phyloP scores from a whole-genome alignment of 2,888 invertebrate genomes.

The Oegoconia quadripuncta region DNA sequence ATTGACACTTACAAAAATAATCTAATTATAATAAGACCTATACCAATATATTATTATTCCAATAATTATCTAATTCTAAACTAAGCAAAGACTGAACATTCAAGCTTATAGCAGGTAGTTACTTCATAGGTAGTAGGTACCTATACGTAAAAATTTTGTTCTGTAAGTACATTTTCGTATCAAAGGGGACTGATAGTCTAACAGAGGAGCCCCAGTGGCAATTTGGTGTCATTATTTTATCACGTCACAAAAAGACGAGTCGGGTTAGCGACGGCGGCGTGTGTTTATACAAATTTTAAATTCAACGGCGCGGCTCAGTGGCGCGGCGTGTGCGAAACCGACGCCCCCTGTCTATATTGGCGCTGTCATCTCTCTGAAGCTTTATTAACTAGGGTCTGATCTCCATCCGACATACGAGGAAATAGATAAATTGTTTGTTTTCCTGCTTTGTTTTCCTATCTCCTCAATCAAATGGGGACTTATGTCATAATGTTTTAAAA shows the following conservation, averaged over 20 bases:
- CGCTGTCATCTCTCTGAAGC: constrained; percentile 39
- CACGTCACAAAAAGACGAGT: constrained; percentile 56
- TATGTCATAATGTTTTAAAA: background rate
- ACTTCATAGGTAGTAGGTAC: no score
- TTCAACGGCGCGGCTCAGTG: constrained; percentile 30
- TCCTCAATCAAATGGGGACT: background rate
- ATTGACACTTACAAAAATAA: no score
- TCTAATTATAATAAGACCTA: no score
- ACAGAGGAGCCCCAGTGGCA: constrained; percentile 23
- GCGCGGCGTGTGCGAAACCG: constrained; percentile 40
- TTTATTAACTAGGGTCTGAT: constrained; percentile 66
- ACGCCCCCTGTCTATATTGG: constrained; percentile 62
- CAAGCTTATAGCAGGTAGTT: no score
- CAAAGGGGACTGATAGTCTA: constrained; percentile 5
- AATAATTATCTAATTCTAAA: no score
- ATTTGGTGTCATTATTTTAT: constrained; percentile 60
- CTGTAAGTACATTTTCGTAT: constrained; percentile 5
- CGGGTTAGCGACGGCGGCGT: constrained; percentile 42
- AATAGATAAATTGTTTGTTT: constrained; percentile 70
- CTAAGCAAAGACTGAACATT: no score
- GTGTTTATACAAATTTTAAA: constrained; percentile 63
- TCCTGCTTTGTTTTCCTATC: constrained; percentile 31
- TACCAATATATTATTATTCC: no score
- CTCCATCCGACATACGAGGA: constrained; percentile 47
- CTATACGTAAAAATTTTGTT: no score